These are phyloP conservation scores for Drosophila meridiana DNA, from an alignment of 2,888 invertebrate genomes.

Conservation along the genomic window DNA sequence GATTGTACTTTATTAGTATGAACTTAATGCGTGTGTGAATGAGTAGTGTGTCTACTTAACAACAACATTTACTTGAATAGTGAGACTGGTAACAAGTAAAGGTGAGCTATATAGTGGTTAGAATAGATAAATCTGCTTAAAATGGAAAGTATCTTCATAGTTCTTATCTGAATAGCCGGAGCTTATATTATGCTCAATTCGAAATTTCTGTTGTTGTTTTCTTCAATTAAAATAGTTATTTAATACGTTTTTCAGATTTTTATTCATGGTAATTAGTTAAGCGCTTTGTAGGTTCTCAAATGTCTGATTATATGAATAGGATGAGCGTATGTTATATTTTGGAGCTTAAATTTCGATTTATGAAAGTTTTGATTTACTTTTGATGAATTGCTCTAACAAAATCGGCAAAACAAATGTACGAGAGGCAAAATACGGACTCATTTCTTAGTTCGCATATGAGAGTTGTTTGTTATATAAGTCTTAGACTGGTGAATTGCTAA, in stretches of 20 bases:
- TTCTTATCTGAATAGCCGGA: background rate
- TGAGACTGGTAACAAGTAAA: constrained; percentile 51
- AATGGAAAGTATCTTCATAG: background rate
- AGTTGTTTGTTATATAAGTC: background rate
- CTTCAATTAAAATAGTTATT: background rate
- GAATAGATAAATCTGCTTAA: constrained; percentile 20
- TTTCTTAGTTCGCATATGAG: constrained; percentile 6
- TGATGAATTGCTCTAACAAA: constrained; percentile 36
- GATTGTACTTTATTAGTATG: constrained; percentile 13
- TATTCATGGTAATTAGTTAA: background rate
- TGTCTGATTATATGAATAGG: constrained; percentile 21
- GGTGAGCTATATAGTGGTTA: constrained; percentile 41
- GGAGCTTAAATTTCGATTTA: background rate
- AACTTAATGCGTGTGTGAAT: constrained; percentile 13
- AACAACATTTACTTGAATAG: constrained; percentile 62
- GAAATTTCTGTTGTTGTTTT: background rate
- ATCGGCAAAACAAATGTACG: constrained; percentile 77
- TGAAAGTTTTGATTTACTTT: background rate
- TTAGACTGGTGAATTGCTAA: constrained; percentile 24
- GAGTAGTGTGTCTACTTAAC: constrained; percentile 23
- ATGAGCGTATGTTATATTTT: constrained; percentile 1
- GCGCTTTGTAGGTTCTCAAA: background rate
- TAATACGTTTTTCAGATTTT: background rate
- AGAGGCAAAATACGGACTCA: constrained; percentile 27
- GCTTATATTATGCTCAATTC: background rate